These are phyloP conservation scores for Mizuhopecten yessoensis DNA, from an alignment of 1,140 invertebrate genomes.

Conservation along the genomic window DNA sequence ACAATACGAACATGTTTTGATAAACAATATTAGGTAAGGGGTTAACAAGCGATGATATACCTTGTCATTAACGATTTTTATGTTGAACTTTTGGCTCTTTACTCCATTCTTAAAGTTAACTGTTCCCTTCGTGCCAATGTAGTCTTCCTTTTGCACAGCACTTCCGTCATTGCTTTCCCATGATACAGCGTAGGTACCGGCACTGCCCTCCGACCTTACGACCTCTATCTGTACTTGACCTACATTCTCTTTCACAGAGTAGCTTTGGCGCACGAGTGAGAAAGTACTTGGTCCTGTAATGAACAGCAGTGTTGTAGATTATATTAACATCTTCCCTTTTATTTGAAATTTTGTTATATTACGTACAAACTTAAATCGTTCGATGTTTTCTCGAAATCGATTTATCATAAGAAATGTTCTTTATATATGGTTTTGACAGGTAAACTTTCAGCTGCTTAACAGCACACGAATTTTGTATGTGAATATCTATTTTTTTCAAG, in stretches of 20 bases:
- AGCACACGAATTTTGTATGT: no score
- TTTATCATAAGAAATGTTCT: no score
- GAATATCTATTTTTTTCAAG: no score
- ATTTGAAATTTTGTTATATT: no score
- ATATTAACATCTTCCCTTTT: no score
- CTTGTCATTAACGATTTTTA: not conserved
- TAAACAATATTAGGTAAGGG: no score
- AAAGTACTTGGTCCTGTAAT: not conserved
- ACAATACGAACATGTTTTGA: no score
- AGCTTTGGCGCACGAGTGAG: not conserved
- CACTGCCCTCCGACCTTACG: not conserved
- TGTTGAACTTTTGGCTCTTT: not conserved
- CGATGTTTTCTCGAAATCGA: no score
- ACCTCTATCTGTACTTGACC: conserved; percentile 6
- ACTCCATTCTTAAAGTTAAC: not conserved
- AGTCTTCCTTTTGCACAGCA: not conserved
- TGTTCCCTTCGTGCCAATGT: not conserved
- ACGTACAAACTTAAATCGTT: no score
- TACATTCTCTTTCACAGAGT: not conserved
- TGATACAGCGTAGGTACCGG: not conserved
- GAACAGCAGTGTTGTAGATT: not conserved
- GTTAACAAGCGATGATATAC: not conserved
- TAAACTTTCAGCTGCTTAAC: no score
- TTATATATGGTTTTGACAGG: no score
- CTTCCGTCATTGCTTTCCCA: not conserved